These are phyloP conservation scores for Sipha maydis DNA, from an alignment of 2,888 invertebrate genomes.

Conservation along the genomic window DNA sequence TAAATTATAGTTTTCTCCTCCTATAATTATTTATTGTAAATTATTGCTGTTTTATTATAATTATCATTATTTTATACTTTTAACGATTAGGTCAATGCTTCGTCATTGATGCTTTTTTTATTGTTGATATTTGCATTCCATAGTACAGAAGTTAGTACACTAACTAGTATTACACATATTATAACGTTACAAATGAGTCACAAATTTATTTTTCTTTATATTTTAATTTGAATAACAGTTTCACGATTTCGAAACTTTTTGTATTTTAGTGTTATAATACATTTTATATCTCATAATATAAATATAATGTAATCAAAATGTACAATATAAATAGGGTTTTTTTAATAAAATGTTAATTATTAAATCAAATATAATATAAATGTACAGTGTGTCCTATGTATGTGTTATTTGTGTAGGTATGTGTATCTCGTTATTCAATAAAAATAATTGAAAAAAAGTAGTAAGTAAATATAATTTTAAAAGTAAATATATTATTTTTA, in stretches of 20 bases:
- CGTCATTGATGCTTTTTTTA: constrained; percentile 27
- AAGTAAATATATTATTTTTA: not conserved
- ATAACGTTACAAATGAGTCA: constrained; percentile 4
- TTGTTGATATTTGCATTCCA: constrained; percentile 42
- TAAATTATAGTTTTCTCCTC: constrained; percentile 39
- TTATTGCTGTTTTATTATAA: constrained; percentile 53
- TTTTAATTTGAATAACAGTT: not conserved
- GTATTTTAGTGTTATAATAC: not conserved
- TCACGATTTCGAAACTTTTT: not conserved
- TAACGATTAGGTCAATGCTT: constrained; percentile 50
- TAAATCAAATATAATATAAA: not conserved
- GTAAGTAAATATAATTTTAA: not conserved
- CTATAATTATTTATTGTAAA: constrained; percentile 48
- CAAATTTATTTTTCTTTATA: not conserved
- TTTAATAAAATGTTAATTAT: not conserved
- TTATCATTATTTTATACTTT: constrained; percentile 40
- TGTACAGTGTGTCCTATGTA: not conserved
- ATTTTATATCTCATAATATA: not conserved
- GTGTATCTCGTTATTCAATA: not conserved
- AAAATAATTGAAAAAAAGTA: not conserved
- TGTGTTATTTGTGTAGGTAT: not conserved
- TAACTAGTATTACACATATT: not conserved
- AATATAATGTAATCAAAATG: no score
- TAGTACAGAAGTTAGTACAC: not conserved
- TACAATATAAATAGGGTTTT: not conserved